phyloP scores from a whole-genome alignment of 2,797 vertebrate species.

The Liasis olivaceus region DNA sequence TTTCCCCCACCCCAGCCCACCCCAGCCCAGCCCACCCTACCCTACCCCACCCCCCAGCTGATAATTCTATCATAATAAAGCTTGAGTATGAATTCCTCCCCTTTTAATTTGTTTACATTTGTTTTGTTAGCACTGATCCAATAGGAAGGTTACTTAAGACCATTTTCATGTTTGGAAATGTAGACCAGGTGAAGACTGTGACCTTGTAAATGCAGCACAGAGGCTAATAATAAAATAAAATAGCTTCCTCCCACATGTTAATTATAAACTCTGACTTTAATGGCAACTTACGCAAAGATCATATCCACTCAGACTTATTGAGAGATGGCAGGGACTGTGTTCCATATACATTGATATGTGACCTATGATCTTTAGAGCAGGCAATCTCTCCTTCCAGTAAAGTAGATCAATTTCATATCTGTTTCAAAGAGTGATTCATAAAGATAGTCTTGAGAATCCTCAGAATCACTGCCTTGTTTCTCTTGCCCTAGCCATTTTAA shows the following conservation, averaged over 20 bases:
- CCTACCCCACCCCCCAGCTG: background rate
- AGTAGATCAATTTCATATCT: background rate
- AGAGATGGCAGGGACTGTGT: background rate
- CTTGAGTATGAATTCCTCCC: background rate
- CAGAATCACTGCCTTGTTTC: background rate
- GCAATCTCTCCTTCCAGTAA: background rate
- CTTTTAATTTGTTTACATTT: background rate
- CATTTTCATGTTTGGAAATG: background rate
- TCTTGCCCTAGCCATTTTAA: background rate
- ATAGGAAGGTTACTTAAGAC: background rate
- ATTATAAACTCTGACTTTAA: background rate
- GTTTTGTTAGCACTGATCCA: background rate
- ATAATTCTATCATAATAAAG: background rate
- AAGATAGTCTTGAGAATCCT: background rate
- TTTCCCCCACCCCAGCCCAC: no score
- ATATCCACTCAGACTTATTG: background rate
- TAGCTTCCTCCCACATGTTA: background rate
- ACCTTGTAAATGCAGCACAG: background rate
- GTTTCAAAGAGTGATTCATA: background rate
- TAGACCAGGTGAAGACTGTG: background rate
- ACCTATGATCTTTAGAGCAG: background rate
- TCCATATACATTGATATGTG: background rate
- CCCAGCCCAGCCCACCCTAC: no score
- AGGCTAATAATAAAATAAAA: background rate
- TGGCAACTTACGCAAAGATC: background rate